These are phyloP conservation scores for Rosalia funebris DNA, from an alignment of 2,888 invertebrate species.

Conservation along the genomic window DNA sequence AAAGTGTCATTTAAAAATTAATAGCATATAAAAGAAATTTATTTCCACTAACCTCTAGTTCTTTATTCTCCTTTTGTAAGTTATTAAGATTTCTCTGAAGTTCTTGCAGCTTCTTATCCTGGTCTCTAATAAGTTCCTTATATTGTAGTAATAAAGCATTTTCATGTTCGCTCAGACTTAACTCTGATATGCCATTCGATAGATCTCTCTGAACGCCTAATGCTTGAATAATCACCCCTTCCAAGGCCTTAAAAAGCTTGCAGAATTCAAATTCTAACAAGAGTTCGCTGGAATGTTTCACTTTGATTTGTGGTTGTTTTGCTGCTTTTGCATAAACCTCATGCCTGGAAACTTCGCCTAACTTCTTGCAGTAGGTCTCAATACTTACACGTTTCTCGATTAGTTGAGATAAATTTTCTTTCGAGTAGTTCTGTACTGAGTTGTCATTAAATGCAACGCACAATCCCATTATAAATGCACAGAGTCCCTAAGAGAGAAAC, in stretches of 20 bases:
- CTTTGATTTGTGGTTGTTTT: conserved; percentile 91
- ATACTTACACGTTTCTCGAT: conserved; percentile 90
- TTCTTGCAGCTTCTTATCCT: conserved; percentile 77
- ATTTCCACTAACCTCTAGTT: conserved; percentile 61
- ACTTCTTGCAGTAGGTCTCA: conserved; percentile 86
- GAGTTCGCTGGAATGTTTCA: conserved; percentile 79
- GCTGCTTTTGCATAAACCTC: conserved; percentile 92
- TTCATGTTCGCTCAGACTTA: conserved; percentile 65
- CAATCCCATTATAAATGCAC: conserved; percentile 90
- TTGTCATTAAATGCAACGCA: conserved; percentile 92
- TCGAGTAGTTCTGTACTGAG: conserved; percentile 77
- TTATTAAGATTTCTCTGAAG: conserved; percentile 57
- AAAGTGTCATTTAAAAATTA: conserved; percentile 16
- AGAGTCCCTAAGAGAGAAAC: conserved; percentile 65
- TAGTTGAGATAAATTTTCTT: conserved; percentile 82
- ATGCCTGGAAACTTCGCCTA: conserved; percentile 86
- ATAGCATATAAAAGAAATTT: not conserved
- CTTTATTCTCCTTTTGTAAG: conserved; percentile 57
- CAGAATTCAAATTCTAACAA: conserved; percentile 96
- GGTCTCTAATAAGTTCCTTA: conserved; percentile 90
- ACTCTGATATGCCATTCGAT: conserved; percentile 66
- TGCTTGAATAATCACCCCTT: conserved; percentile 62
- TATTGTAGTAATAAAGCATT: conserved; percentile 76
- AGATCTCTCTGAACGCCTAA: conserved; percentile 64
- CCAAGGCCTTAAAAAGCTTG: conserved; percentile 84